Base-by-base conservation (phyloP, 1,140 invertebrate species). In the Drosophila bocki region DNA sequence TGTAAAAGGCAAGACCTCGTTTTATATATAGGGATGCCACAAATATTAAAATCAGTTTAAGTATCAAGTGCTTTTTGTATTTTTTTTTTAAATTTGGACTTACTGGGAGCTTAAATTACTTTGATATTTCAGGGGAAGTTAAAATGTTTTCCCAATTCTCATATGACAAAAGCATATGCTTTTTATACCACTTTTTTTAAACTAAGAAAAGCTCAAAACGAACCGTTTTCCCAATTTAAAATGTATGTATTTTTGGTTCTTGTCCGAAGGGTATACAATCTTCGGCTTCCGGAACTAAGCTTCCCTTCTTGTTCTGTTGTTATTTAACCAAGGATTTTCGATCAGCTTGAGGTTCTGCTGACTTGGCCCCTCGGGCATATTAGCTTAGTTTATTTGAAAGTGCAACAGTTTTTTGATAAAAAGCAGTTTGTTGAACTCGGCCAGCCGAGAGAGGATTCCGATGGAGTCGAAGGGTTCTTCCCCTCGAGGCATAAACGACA, bases 341-440 rank as follows among this genome's bases (percentile, higher is more conserved):
- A 35, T 60, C 42, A 32, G 45, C 58, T 67, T 75, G 58, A 51
- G 69, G 75, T 64, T 68, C 58, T 56, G 22, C 26, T 45, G 35
- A 26, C 56, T 78, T 58, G 17, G 50, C 61, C 80, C 81, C 42
- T 74, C 13, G 44, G 75, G 78, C 78, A 70, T 62, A 82, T 79
- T 77, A 80, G 81, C 78, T 91, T 85, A 90, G 70, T 90, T 90
- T 90, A 77, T 81, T 90, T 90, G 81, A 79, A 90, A 85, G 88
- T 81, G 69, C 71, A 80, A 75, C 54, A 87, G 75, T 69, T 80
- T 67, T 68, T 86, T 71, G 69, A 71, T 71, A 42, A 78, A 54
- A 80, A 87, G 56, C 74, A 81, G 84, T 88, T 88, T 88, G 78
- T 90, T 90, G 85, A 90, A 90, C 85, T 63, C 64, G 22, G n/a